A percentile compares a stretch with the other conserved stretches of the same genome.
These are phyloP conservation scores for Elgonia sp. DNA, from an alignment of 2,888 invertebrate species.

Conservation along the genomic window DNA sequence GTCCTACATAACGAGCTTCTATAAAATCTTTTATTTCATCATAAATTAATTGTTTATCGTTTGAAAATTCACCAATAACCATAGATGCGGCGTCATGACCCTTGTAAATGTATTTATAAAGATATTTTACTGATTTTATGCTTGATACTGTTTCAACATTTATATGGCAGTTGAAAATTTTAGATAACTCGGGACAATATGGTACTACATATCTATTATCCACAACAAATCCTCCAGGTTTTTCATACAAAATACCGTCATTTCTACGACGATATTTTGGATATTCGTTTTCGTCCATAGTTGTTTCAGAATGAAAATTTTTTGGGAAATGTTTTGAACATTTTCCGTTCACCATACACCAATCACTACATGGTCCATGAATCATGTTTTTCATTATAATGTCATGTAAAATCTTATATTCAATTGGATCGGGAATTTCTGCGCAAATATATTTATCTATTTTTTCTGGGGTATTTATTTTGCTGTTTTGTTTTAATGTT, in stretches of 20 bases:
- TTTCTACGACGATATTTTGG: constrained; percentile 76
- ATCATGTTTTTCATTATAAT: constrained; percentile 82
- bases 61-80: neutral
- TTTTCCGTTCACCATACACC: too few species aligned
- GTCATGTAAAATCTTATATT: constrained; percentile 79
- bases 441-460: constrained; percentile 74
- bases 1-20: constrained; percentile 33
- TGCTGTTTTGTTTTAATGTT: neutral
- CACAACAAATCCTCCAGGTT: constrained; percentile 67
- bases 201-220: constrained; percentile 84
- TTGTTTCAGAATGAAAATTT: too few species aligned
- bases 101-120: too few species aligned
- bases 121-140: too few species aligned
- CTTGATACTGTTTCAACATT: too few species aligned
- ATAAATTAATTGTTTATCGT: neutral
- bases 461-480: neutral
- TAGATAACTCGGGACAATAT: constrained; percentile 73
- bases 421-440: constrained; percentile 80
- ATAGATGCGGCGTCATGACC: too few species aligned
- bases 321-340: constrained; percentile 79
- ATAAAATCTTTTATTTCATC: constrained; percentile 27
- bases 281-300: too few species aligned
- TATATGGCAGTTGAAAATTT: too few species aligned
- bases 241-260: constrained; percentile 70
- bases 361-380: constrained; percentile 85